Evolutionary conservation across 2,888 invertebrate genomes (phyloP).

Genomic region (Ormyrus labotus): DNA sequence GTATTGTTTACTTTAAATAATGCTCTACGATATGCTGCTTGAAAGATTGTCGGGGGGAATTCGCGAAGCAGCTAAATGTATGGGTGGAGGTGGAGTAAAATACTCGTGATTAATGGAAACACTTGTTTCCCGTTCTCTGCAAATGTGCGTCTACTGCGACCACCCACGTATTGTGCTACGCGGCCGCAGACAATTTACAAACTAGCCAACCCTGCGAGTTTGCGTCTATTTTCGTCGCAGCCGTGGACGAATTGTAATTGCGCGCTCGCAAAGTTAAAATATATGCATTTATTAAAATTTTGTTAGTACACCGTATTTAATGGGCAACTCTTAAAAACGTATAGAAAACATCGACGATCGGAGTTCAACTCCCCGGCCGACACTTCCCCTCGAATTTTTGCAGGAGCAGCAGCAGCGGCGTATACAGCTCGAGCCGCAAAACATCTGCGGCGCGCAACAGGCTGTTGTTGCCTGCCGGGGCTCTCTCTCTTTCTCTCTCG

Average conservation of each 20-base stretch:
- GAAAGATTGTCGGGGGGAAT: too few relatives aligned
- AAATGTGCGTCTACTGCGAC: neutral
- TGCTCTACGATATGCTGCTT: too few relatives aligned
- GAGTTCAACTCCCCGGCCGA: too few relatives aligned
- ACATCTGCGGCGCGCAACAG: neutral
- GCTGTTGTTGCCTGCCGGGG: conserved; percentile 9
- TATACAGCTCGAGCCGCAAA: neutral
- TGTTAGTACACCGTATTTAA: too few relatives aligned
- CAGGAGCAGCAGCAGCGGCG: too few relatives aligned
- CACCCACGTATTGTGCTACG: neutral
- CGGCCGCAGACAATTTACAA: neutral
- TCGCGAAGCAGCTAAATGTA: too few relatives aligned
- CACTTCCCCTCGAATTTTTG: too few relatives aligned
- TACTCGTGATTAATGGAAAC: neutral
- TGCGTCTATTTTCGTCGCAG: neutral
- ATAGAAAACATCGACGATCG: neutral
- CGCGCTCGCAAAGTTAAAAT: too few relatives aligned
- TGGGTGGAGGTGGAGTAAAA: too few relatives aligned
- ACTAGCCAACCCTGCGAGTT: neutral
- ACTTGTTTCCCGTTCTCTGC: conserved; percentile 22
- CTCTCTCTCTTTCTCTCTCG: conserved; percentile 11
- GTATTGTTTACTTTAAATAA: too few relatives aligned
- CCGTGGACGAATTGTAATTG: too few relatives aligned
- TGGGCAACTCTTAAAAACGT: neutral
- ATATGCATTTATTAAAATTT: too few relatives aligned